phyloP scores from a whole-genome alignment of 2,888 invertebrate genomes.

The Tenthredo notha region DNA sequence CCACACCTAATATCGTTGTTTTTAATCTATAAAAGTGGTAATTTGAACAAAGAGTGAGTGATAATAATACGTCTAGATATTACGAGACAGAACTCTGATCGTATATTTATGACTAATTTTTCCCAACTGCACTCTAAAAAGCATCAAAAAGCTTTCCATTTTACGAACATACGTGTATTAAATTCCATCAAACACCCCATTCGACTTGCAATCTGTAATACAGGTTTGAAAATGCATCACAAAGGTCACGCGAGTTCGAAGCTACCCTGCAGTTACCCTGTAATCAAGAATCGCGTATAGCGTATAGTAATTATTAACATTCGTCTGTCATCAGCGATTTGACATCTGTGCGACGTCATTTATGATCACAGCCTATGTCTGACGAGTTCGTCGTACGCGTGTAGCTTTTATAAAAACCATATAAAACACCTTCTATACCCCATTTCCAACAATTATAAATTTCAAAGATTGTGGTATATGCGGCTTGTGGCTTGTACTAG shows the following conservation, averaged over 20 bases:
- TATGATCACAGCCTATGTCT: neutral
- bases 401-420: neutral
- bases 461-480: neutral
- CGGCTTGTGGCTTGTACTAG: neutral
- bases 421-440: neutral
- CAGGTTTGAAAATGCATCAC: constrained; percentile 31
- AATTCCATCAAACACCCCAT: neutral
- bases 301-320: constrained; percentile 75
- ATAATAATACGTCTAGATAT: too few relatives aligned
- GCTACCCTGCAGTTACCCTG: constrained; percentile 66
- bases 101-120: too few relatives aligned
- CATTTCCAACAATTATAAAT: neutral
- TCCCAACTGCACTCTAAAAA: too few relatives aligned
- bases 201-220: neutral
- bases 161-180: neutral
- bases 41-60: too few relatives aligned
- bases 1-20: too few relatives aligned
- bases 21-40: too few relatives aligned
- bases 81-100: too few relatives aligned
- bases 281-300: constrained; percentile 75
- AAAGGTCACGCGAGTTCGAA: constrained; percentile 38
- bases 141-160: neutral
- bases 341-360: constrained; percentile 67
- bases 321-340: constrained; percentile 76
- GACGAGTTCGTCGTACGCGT: neutral